Conservation (phyloP, 2,888 invertebrate genomes). For the Aproaerema taeniolella region DNA sequence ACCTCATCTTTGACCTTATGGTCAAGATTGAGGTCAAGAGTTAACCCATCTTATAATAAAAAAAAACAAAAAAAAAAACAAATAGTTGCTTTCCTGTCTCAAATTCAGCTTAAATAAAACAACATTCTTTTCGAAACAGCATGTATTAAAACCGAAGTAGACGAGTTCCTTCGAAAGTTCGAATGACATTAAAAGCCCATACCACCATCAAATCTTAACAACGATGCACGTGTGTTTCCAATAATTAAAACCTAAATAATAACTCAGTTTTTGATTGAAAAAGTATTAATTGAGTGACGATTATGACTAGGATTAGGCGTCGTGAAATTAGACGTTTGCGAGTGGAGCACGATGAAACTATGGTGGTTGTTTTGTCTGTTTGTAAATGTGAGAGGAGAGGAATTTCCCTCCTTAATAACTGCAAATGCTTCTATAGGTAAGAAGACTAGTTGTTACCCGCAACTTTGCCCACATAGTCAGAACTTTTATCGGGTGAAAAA, state of each 20-base stretch:
- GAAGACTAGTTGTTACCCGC: no score
- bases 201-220: slow-evolving; percentile 46
- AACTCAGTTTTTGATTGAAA: slow-evolving; percentile 24
- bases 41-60: no score
- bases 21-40: no score
- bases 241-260: slow-evolving; percentile 43
- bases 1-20: no score
- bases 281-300: slow-evolving; percentile 28
- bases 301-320: slow-evolving; percentile 47
- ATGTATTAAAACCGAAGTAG: no score
- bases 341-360: slow-evolving; percentile 46
- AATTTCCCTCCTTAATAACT: slow-evolving; percentile 84
- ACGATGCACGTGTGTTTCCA: slow-evolving; percentile 38
- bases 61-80: no score
- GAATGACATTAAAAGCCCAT: slow-evolving; percentile 21
- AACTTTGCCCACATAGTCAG: no score
- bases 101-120: no score
- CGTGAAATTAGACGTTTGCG: slow-evolving; percentile 22
- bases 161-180: slow-evolving; percentile 17
- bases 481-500: no score
- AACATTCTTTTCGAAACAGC: no score
- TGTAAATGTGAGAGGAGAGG: slow-evolving; percentile 57
- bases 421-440: slow-evolving; percentile 86
- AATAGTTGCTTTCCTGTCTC: no score
- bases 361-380: slow-evolving; percentile 38